Evolutionary conservation across 2,113 vertebrate species (phyloP).

Genomic region (Oryzias curvinotus): DNA sequence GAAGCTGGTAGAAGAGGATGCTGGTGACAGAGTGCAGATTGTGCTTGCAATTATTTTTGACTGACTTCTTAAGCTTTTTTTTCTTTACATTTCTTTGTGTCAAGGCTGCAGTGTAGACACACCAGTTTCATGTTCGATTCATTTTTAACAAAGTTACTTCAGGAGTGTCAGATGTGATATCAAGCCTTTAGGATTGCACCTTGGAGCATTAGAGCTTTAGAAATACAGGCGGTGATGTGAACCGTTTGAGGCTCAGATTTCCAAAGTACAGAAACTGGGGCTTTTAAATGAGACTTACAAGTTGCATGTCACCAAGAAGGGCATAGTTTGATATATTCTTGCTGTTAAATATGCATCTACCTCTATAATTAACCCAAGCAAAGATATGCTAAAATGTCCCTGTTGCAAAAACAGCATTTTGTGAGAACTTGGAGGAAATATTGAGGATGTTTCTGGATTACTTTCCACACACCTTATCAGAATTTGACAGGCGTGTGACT

Average conservation of each 20-base stretch:
- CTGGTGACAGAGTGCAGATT: neutral
- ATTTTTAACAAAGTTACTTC: neutral
- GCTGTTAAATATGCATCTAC: conserved; percentile 23
- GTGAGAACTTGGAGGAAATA: conserved; percentile 27
- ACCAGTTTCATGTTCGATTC: neutral
- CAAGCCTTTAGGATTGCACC: too few relatives aligned
- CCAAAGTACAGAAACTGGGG: conserved; percentile 21
- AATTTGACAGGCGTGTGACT: conserved; percentile 30
- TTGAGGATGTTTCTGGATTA: conserved; percentile 19
- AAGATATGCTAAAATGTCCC: conserved; percentile 21
- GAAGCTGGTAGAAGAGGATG: neutral
- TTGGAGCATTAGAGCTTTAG: neutral
- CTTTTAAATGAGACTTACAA: conserved; percentile 40
- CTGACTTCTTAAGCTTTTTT: conserved; percentile 8
- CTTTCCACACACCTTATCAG: conserved; percentile 19
- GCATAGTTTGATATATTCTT: conserved; percentile 39
- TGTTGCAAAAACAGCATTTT: conserved; percentile 7
- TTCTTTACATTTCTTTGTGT: neutral
- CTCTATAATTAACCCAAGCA: conserved; percentile 37
- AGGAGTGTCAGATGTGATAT: neutral
- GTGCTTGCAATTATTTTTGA: conserved; percentile 16
- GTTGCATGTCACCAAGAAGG: conserved; percentile 26
- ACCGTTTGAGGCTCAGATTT: conserved; percentile 11
- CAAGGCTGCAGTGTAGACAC: conserved; percentile 1
- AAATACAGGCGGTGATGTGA: conserved; percentile 29